Evolutionary conservation across 2,797 vertebrate species (phyloP).

Genomic region (Naso thynnoides): DNA sequence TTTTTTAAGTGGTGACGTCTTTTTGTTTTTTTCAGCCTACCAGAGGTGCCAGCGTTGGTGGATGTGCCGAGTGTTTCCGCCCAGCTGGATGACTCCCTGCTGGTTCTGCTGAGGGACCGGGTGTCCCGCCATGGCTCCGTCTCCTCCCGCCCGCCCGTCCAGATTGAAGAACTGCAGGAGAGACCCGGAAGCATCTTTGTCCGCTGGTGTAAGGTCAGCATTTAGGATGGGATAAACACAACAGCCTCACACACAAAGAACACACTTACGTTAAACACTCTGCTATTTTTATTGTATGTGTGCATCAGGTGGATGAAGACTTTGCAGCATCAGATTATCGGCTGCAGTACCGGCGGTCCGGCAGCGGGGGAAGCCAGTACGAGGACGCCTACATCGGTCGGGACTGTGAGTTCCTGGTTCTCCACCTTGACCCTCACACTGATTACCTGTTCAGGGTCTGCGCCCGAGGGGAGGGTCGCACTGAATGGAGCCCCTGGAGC

Average conservation of each 20-base stretch:
- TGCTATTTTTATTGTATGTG: too few relatives aligned
- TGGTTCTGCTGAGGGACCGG: conserved; percentile 88
- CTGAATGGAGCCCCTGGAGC: conserved; percentile 98
- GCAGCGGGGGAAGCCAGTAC: conserved; percentile 85
- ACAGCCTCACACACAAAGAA: neutral
- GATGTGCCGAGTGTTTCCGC: conserved; percentile 96
- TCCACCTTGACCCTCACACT: conserved; percentile 91
- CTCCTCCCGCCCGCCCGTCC: conserved; percentile 94
- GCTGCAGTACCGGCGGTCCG: conserved; percentile 89
- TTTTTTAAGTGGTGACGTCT: too few relatives aligned
- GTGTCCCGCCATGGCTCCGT: conserved; percentile 90
- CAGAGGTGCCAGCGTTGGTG: conserved; percentile 94
- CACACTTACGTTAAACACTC: too few relatives aligned
- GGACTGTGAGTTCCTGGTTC: conserved; percentile 91
- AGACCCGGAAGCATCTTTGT: conserved; percentile 93
- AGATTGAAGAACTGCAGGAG: conserved; percentile 95
- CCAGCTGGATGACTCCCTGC: conserved; percentile 93
- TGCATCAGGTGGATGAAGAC: conserved; percentile 93
- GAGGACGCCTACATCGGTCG: conserved; percentile 93
- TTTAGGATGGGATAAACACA: neutral
- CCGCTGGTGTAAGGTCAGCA: conserved; percentile 95
- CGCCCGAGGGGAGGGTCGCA: conserved; percentile 92
- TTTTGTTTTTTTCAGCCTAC: conserved; percentile 84
- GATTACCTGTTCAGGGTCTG: conserved; percentile 95
- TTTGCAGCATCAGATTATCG: conserved; percentile 92